A percentile compares a stretch with the other conserved stretches of the same genome.
These are phyloP conservation scores for Muscidifurax raptorellus DNA, from an alignment of 1,140 invertebrate species.

Conservation along the genomic window DNA sequence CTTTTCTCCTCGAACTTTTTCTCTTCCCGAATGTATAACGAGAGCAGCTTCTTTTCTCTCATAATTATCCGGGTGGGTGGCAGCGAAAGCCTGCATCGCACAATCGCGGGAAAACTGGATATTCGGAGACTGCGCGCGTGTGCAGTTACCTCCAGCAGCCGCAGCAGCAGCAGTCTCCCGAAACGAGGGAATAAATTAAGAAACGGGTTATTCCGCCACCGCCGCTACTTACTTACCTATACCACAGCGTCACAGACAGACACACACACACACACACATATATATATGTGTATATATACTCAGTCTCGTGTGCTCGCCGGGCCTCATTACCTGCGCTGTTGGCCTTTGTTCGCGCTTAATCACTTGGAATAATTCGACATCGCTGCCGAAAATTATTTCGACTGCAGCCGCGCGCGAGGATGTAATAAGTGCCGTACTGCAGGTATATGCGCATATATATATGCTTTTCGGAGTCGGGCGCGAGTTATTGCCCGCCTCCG, in stretches of 20 bases:
- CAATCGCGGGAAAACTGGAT: slow-evolving; percentile 59
- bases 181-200: slow-evolving; percentile 68
- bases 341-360: slow-evolving; percentile 67
- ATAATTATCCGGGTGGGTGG: background rate
- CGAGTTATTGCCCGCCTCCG: slow-evolving; percentile 25
- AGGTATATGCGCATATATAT: background rate
- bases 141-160: background rate
- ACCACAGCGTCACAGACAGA: too few relatives aligned
- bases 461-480: background rate
- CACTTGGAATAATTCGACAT: background rate
- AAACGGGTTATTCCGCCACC: slow-evolving; percentile 65
- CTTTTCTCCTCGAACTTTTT: background rate
- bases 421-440: background rate
- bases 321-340: background rate
- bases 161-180: background rate
- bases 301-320: background rate
- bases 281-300: background rate
- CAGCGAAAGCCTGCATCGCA: background rate
- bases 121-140: slow-evolving; percentile 17
- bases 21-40: background rate
- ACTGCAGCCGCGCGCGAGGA: background rate
- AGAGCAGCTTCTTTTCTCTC: background rate
- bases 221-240: background rate
- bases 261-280: too few relatives aligned
- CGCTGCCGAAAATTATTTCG: background rate